A percentile compares a stretch with the other conserved stretches of the same genome.
phyloP scores from a whole-genome alignment of 2,888 invertebrate genomes.

The Masnerella sp. region DNA sequence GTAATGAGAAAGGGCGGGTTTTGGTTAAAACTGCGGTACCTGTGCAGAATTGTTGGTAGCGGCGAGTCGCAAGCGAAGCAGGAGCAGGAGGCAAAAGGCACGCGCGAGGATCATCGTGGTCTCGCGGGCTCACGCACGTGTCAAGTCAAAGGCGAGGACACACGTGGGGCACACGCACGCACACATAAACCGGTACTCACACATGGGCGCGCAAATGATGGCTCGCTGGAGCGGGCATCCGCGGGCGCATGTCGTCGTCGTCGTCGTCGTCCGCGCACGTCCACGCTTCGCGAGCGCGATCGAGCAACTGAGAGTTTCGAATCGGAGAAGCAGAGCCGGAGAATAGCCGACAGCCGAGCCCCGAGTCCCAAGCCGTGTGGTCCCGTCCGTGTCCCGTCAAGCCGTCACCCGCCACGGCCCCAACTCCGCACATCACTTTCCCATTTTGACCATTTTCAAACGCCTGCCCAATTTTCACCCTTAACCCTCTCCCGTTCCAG shows the following conservation, averaged over 20 bases:
- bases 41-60: slow-evolving; percentile 40
- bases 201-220: slow-evolving; percentile 37
- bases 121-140: slow-evolving; percentile 51
- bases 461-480: no score
- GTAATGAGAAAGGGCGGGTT: no score
- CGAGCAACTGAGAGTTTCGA: slow-evolving; percentile 74
- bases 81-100: slow-evolving; percentile 60
- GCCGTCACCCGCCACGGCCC: no score
- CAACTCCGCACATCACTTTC: no score
- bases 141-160: slow-evolving; percentile 51
- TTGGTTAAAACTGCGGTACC: no score
- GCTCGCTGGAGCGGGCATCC: slow-evolving; percentile 43
- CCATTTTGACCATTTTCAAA: no score
- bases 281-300: slow-evolving; percentile 74
- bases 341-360: no score
- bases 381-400: no score
- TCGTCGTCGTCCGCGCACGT: slow-evolving; percentile 49
- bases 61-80: slow-evolving; percentile 50
- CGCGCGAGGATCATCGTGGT: slow-evolving; percentile 58
- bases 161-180: slow-evolving; percentile 38
- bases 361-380: no score
- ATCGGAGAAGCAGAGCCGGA: no score
- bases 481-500: no score
- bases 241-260: slow-evolving; percentile 46
- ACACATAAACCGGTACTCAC: slow-evolving; percentile 34